Conservation (phyloP, 2,888 invertebrate genomes). For the Morinoia aosen region DNA sequence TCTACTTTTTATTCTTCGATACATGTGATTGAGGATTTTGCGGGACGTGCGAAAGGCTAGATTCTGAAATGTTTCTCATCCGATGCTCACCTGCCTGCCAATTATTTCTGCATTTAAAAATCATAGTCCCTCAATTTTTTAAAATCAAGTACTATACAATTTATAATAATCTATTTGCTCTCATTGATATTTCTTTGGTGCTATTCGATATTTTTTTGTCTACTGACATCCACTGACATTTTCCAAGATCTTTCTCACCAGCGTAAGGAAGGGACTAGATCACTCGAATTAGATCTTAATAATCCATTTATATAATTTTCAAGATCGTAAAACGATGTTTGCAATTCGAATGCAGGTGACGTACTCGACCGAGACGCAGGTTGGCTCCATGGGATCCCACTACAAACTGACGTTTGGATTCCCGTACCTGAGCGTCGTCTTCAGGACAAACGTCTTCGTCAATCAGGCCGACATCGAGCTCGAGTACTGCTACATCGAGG, state of each 20-base stretch:
- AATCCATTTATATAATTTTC: not conserved
- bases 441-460: conserved; percentile 61
- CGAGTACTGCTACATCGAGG: conserved; percentile 59
- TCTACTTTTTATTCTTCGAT: not conserved
- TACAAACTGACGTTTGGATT: conserved; percentile 54
- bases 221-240: no score
- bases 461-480: conserved; percentile 56
- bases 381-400: conserved; percentile 59
- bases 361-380: conserved; percentile 49
- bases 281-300: not conserved
- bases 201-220: no score
- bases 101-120: not conserved
- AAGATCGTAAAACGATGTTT: not conserved
- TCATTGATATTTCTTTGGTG: no score
- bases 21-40: not conserved
- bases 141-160: no score
- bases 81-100: not conserved
- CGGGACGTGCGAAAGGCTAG: not conserved
- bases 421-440: conserved; percentile 59
- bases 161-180: no score
- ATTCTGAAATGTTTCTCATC: not conserved
- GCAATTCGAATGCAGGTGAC: conserved; percentile 50
- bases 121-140: not conserved
- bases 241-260: no score
- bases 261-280: not conserved